Percentiles rank a stretch among this genome's conserved stretches.
Evolutionary conservation across 1,140 invertebrate species (phyloP).

Genomic region (Drosophila melanica): DNA sequence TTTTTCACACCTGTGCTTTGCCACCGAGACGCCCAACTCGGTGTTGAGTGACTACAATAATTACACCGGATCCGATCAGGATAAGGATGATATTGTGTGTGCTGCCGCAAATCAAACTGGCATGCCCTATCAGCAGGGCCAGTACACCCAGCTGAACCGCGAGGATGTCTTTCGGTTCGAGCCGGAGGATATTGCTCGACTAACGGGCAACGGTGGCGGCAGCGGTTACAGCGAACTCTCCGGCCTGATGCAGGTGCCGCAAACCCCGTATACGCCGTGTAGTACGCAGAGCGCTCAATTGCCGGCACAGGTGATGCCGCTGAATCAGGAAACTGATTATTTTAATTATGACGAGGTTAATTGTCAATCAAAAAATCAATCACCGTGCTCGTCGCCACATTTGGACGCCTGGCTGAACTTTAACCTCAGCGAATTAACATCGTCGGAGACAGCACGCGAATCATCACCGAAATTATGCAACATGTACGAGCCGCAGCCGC

Average conservation of each 20-base stretch:
- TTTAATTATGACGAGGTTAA: constrained; percentile 84
- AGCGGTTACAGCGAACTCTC: constrained; percentile 13
- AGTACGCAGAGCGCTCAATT: constrained; percentile 46
- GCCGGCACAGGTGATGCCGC: constrained; percentile 8
- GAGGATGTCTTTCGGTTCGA: constrained; percentile 83
- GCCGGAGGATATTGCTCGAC: constrained; percentile 79
- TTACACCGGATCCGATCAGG: constrained; percentile 49
- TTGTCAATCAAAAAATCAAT: constrained; percentile 84
- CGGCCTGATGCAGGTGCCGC: constrained; percentile 44
- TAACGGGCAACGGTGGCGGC: constrained; percentile 44
- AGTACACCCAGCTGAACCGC: constrained; percentile 68
- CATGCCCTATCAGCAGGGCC: constrained; percentile 68
- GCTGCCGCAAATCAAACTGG: constrained; percentile 43
- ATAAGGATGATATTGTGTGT: constrained; percentile 68
- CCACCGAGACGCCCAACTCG: constrained; percentile 78
- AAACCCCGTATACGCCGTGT: constrained; percentile 69
- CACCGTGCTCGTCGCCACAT: constrained; percentile 82
- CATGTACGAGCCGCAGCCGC: constrained; percentile 45
- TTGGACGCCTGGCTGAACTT: constrained; percentile 82
- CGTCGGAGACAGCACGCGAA: constrained; percentile 3
- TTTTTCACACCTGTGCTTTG: constrained; percentile 70
- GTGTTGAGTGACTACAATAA: constrained; percentile 67
- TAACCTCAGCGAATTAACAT: constrained; percentile 64
- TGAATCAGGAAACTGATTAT: constrained; percentile 81
- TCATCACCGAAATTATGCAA: constrained; percentile 68